Percentiles rank a stretch among this genome's conserved stretches.
Evolutionary conservation across 2,113 vertebrate genomes (phyloP).

Genomic region (Odontophorus gujanensis): DNA sequence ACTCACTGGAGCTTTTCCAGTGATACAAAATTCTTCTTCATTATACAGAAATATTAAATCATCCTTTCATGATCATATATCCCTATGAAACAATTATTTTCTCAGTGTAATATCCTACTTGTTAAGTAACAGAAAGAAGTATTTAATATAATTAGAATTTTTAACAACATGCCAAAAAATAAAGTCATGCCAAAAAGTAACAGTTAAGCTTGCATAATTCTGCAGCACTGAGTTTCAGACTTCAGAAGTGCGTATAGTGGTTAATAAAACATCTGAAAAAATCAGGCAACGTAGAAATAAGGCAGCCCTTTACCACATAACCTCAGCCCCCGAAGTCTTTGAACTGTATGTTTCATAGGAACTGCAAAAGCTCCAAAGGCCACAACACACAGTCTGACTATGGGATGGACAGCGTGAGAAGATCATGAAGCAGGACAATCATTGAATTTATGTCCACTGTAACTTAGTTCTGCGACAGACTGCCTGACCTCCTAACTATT

Average conservation of each 20-base stretch:
- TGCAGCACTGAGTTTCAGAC: not conserved
- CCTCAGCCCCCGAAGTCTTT: not conserved
- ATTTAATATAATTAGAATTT: not conserved
- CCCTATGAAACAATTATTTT: not conserved
- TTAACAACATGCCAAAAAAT: not conserved
- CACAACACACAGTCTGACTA: not conserved
- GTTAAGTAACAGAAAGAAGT: not conserved
- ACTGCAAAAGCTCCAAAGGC: not conserved
- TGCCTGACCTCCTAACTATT: not conserved
- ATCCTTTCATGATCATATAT: not conserved
- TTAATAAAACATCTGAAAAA: not conserved
- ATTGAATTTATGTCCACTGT: not conserved
- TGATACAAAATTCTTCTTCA: not conserved
- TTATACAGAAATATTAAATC: not conserved
- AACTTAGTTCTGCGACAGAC: not conserved
- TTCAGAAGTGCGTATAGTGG: not conserved
- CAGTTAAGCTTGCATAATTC: not conserved
- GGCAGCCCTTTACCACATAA: not conserved
- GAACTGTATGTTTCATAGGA: not conserved
- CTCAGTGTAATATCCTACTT: not conserved
- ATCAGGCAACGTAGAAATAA: not conserved
- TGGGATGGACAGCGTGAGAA: not conserved
- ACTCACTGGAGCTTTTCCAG: not conserved
- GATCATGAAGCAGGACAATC: not conserved
- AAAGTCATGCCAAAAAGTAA: not conserved